Evolutionary conservation across 2,888 invertebrate genomes (phyloP), one percentile per base, ranked within the genome.

Genomic region (Drosophila percnosoma): DNA sequence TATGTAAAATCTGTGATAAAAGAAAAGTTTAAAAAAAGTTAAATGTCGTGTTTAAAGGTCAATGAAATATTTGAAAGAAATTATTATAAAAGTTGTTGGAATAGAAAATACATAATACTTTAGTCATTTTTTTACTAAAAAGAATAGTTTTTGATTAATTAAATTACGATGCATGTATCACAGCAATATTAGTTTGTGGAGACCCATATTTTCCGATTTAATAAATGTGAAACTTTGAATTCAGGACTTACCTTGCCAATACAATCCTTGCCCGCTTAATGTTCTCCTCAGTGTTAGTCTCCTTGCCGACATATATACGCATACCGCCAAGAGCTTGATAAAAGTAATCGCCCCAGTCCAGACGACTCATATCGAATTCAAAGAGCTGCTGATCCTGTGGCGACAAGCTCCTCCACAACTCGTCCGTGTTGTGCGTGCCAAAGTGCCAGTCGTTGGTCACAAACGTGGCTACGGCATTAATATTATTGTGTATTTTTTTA

Each of bases 401-500:
- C 5, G 91, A 91, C 40, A 94, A 78, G 36, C 91, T 91, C 0
- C 88, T 77, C 93, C 94, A 94, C 52, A 95, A 84, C 1, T 81
- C 75, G 49, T 88, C 75, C 3, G 91, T 95, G 87, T 97, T 96
- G 55, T 94, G 92, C 75, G 96, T 96, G 40, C 94, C 94, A 91
- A 97, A 97, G 0, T 91, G 91, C 95, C 98, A 97, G 63, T 96
- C 95, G n/a, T 94, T 93, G 29, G 94, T 95, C 61, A 95, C 95
- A 93, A 98, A 98, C 91, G 96, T 97, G 0, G 95, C 93, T 29
- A 98, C 90, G 0, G 96, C 95, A 4, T 95, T 94, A 7, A 96
- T 94, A 75, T 97, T 96, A 91, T 96, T 96, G 92, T 97, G 96
- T 55, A 98, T 95, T 91, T 97, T 97, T 72, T 94, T 94, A 92